Base-by-base conservation (phyloP, 1,140 invertebrate genomes). In the Diorhabda elongata region DNA sequence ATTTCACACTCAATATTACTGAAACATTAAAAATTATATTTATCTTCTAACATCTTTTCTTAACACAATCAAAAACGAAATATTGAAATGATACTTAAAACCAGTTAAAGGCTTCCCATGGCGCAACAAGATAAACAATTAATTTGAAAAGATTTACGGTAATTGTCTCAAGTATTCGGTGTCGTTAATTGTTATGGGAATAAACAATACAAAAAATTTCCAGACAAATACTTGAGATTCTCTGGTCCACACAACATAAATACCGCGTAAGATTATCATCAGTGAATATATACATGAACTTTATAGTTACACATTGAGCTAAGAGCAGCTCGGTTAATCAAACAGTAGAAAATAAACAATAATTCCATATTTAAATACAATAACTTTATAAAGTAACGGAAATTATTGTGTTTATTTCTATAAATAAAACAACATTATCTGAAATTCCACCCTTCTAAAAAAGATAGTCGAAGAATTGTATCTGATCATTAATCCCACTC, bases 151-250 rank as follows among this genome's bases (percentile, higher is more conserved):
- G 61, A 62, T 62, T 41, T 62, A 62, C 61, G 61, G 44, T 62
- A 44, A 62, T 43, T 62, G 61, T 43, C 43, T 8, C 42, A n/a
- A 44, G 61, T 62, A 44, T 62, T 44, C 61, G 44, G 61, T 62
- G 44, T 62, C 61, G 42, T 62, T 62, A 62, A 62, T 62, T 62
- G 61, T 62, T 8, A 42, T 62, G 61, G 61, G 42, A 44, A 62
- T 62, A 62, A 62, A 62, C 61, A 62, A 62, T 62, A 62, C 61
- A 44, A 59, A 47, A 62, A 62, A 62, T 44, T 44, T 62, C 9
- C 44, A 42, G 61, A 44, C 42, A 44, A 42, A 62, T 62, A 44
- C 61, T 62, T 62, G 61, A 62, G 44, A 62, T 62, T 8, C 44
- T 62, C 43, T n/a, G 43, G 61, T 8, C 61, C 61, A n/a, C 42